These are phyloP conservation scores for Tribolium madens DNA, from an alignment of 1,140 invertebrate species.

Conservation along the genomic window DNA sequence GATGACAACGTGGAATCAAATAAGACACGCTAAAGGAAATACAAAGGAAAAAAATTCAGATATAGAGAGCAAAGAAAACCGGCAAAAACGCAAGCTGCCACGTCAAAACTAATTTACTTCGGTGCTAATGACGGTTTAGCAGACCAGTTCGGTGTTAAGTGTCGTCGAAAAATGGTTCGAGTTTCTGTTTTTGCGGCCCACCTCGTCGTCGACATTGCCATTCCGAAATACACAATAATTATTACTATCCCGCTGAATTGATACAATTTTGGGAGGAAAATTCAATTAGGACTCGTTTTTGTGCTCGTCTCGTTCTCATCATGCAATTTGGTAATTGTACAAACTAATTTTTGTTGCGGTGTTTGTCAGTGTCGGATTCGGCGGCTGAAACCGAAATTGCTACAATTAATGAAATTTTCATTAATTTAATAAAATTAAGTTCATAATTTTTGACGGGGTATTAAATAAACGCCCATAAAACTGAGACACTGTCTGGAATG, in stretches of 20 bases:
- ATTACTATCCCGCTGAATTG: slow-evolving; percentile 14
- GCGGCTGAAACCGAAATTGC: slow-evolving; percentile 1
- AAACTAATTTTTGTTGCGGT: slow-evolving; percentile 37
- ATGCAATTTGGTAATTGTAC: slow-evolving; percentile 34
- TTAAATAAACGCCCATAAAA: slow-evolving; percentile 13
- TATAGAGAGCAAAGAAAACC: slow-evolving; percentile 6
- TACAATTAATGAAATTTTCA: slow-evolving; percentile 30
- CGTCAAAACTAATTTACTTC: slow-evolving; percentile 31
- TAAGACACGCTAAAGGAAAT: slow-evolving; percentile 26
- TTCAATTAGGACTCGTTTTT: slow-evolving; percentile 20
- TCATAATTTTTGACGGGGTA: slow-evolving; percentile 9
- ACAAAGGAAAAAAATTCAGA: slow-evolving; percentile 33
- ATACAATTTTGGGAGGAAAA: slow-evolving; percentile 22
- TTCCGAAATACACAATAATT: slow-evolving; percentile 25
- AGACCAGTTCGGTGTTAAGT: slow-evolving; percentile 17
- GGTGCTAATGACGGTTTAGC: slow-evolving; percentile 20
- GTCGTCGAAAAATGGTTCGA: slow-evolving; percentile 20
- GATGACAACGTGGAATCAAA: slow-evolving; percentile 33
- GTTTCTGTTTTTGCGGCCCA: neutral
- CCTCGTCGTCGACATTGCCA: neutral
- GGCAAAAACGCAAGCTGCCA: slow-evolving; percentile 11
- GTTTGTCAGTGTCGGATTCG: slow-evolving; percentile 35
- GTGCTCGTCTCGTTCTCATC: slow-evolving; percentile 28
- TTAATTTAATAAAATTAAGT: slow-evolving; percentile 35
- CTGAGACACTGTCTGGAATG: slow-evolving; percentile 10